Percentiles rank a stretch among this genome's conserved stretches.
These are phyloP conservation scores for Paragorgia papillata DNA, from an alignment of 92 coral and sea anemone genomes.

Conservation along the genomic window DNA sequence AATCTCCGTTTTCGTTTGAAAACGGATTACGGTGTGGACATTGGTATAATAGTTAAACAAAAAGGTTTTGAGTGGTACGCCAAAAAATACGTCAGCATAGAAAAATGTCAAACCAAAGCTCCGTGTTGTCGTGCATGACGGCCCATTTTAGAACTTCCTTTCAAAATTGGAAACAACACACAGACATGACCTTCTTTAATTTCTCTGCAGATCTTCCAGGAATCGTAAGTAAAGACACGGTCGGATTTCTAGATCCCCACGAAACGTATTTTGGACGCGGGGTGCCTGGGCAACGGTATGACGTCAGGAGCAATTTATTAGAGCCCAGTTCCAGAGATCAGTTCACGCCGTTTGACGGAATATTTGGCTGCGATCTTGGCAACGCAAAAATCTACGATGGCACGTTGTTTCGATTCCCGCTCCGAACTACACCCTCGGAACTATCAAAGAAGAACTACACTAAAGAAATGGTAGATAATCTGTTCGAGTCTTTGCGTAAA, in stretches of 20 bases:
- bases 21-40: too few species aligned
- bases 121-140: too few species aligned
- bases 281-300: constrained; percentile 65
- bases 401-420: constrained; percentile 81
- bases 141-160: too few species aligned
- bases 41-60: too few species aligned
- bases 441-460: constrained; percentile 66
- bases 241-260: constrained; percentile 87
- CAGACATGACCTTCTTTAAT: neutral
- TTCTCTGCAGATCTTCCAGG: constrained; percentile 75
- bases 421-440: constrained; percentile 60
- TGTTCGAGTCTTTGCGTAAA: constrained; percentile 60
- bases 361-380: constrained; percentile 58
- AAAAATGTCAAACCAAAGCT: too few species aligned
- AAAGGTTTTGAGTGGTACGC: too few species aligned
- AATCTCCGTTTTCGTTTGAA: too few species aligned
- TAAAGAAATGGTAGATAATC: constrained; percentile 45
- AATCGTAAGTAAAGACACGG: constrained; percentile 65
- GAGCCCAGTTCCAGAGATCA: constrained; percentile 63
- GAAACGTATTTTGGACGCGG: constrained; percentile 72
- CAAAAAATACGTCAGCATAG: too few species aligned
- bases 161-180: too few species aligned
- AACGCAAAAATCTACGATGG: constrained; percentile 55
- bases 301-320: constrained; percentile 33
- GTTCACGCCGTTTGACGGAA: constrained; percentile 71